These are phyloP conservation scores for Mechanitis messenoides DNA, from an alignment of 2,888 invertebrate species.

Conservation along the genomic window DNA sequence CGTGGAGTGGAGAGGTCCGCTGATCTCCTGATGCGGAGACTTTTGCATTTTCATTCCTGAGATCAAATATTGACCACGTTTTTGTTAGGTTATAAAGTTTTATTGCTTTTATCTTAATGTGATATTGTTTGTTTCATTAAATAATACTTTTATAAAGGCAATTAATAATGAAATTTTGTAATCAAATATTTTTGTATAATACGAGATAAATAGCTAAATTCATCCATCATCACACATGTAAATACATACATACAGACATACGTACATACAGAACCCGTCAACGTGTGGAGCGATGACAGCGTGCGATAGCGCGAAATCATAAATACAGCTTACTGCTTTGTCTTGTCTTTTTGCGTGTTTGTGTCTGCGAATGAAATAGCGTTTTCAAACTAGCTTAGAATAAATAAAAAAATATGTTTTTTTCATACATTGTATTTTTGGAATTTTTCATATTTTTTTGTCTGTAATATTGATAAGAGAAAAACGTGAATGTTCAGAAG, in stretches of 20 bases:
- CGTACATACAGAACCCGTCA: neutral
- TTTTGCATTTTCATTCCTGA: slow-evolving; percentile 37
- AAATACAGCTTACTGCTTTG: slow-evolving; percentile 52
- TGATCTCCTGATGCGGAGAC: slow-evolving; percentile 38
- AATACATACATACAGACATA: slow-evolving; percentile 23
- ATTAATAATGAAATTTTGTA: too few species aligned
- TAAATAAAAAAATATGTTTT: neutral
- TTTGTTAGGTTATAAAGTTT: slow-evolving; percentile 26
- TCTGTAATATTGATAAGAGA: too few species aligned
- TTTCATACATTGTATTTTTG: too few species aligned
- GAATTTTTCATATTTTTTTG: neutral
- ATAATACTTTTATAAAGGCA: neutral
- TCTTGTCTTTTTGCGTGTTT: slow-evolving; percentile 38
- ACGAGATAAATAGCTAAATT: neutral
- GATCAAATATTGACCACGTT: slow-evolving; percentile 34
- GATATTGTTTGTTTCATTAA: neutral
- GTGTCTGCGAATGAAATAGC: slow-evolving; percentile 32
- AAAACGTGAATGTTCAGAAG: too few species aligned
- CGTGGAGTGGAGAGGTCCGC: slow-evolving; percentile 44
- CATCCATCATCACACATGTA: slow-evolving; percentile 2
- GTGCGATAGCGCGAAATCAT: slow-evolving; percentile 63
- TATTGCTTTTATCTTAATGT: slow-evolving; percentile 20
- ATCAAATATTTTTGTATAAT: neutral
- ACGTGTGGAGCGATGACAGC: slow-evolving; percentile 48
- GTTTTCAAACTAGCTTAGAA: slow-evolving; percentile 14